These are phyloP conservation scores for Neosilurus mollespiculum DNA, from an alignment of 2,797 vertebrate genomes.

Conservation along the genomic window DNA sequence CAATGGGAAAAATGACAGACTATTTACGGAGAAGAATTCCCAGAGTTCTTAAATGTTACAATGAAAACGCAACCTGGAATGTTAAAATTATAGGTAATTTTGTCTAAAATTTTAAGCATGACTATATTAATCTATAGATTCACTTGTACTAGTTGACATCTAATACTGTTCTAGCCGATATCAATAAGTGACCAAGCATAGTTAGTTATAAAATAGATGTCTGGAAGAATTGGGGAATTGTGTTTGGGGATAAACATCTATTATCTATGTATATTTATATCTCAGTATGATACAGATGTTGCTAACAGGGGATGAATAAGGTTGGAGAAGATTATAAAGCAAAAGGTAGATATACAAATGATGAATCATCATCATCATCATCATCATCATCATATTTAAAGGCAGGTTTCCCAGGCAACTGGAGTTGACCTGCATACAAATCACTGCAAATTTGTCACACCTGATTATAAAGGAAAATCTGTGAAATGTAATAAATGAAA, in stretches of 20 bases:
- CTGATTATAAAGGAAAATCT: not conserved
- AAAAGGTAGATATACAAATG: not conserved
- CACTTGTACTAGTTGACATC: not conserved
- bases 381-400: no score
- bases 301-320: not conserved
- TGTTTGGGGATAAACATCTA: not conserved
- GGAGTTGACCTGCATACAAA: no score
- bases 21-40: not conserved
- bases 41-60: not conserved
- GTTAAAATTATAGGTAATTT: no score
- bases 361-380: not conserved
- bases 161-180: not conserved
- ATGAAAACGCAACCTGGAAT: not conserved
- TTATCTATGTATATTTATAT: no score
- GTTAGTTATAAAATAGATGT: not conserved
- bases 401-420: no score
- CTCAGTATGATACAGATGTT: not conserved
- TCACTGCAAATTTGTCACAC: not conserved
- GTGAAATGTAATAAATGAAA: not conserved
- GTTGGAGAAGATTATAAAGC: not conserved
- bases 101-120: no score
- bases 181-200: not conserved
- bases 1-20: not conserved
- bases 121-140: not conserved
- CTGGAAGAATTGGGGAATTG: not conserved